These are phyloP conservation scores for Euplexia lucipara DNA, from an alignment of 2,888 invertebrate genomes.

Conservation along the genomic window DNA sequence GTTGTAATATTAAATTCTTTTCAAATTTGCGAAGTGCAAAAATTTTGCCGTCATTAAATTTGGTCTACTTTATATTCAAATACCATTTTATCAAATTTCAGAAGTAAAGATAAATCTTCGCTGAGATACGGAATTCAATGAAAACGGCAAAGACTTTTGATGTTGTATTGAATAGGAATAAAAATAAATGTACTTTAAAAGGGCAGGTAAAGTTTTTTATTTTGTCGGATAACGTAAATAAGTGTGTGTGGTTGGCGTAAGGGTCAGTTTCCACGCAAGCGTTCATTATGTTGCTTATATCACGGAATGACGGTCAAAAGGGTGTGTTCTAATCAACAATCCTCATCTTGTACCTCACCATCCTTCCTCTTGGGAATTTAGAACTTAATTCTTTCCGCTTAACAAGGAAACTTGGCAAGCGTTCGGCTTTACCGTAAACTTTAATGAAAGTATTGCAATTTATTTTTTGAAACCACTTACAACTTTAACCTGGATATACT, in stretches of 20 bases:
- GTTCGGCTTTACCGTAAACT: constrained; percentile 60
- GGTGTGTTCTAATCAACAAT: constrained; percentile 63
- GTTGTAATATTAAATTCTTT: constrained; percentile 48
- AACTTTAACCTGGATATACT: constrained; percentile 34
- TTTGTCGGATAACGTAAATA: constrained; percentile 32
- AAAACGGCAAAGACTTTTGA: constrained; percentile 22
- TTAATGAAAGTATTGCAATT: constrained; percentile 70
- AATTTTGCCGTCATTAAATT: constrained; percentile 47
- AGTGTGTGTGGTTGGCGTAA: constrained; percentile 45
- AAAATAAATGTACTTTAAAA: constrained; percentile 22
- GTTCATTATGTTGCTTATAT: constrained; percentile 65
- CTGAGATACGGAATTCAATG: constrained; percentile 46
- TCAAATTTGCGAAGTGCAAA: constrained; percentile 40
- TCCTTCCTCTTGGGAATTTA: constrained; percentile 59
- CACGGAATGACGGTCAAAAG: constrained; percentile 58
- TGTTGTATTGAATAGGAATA: constrained; percentile 31
- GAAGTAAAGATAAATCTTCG: constrained; percentile 33
- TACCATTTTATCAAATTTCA: constrained; percentile 55
- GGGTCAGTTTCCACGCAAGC: constrained; percentile 47
- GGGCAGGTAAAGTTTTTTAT: neutral
- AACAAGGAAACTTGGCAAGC: constrained; percentile 69
- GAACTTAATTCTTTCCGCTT: constrained; percentile 65
- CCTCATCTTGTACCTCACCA: constrained; percentile 41
- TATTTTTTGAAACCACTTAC: constrained; percentile 48
- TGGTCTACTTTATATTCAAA: constrained; percentile 61